These are phyloP conservation scores for Buathra laborator DNA, from an alignment of 2,888 invertebrate species.

Conservation along the genomic window DNA sequence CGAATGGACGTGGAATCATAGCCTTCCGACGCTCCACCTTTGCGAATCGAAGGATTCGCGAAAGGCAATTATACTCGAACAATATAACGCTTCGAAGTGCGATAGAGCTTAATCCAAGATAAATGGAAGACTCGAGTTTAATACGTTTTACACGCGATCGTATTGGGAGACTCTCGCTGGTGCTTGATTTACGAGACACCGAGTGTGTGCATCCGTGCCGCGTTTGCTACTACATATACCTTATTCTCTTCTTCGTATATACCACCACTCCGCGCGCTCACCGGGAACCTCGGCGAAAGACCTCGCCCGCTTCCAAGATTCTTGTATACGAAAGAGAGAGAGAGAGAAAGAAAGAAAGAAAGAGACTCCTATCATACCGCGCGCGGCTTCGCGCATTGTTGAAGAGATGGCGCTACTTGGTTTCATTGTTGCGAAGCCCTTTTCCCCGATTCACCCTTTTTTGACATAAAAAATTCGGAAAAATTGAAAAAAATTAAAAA, in stretches of 20 bases:
- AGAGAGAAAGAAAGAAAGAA: slow-evolving; percentile 23
- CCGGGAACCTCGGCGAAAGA: slow-evolving; percentile 26
- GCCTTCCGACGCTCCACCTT: slow-evolving; percentile 20
- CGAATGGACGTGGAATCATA: slow-evolving; percentile 10
- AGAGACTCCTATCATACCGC: slow-evolving; percentile 60
- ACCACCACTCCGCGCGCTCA: slow-evolving; percentile 22
- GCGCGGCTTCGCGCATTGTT: slow-evolving; percentile 67
- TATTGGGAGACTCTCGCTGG: slow-evolving; percentile 32
- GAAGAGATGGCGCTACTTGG: slow-evolving; percentile 81
- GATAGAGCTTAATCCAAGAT: slow-evolving; percentile 58
- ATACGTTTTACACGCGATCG: slow-evolving; percentile 69
- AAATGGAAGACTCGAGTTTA: slow-evolving; percentile 62
- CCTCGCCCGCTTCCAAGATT: slow-evolving; percentile 51
- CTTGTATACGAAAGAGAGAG: slow-evolving; percentile 40
- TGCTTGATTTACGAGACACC: slow-evolving; percentile 71
- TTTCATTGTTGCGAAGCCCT: slow-evolving; percentile 56
- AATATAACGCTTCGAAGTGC: neutral
- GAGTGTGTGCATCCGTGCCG: slow-evolving; percentile 63
- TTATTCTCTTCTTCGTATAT: slow-evolving; percentile 46
- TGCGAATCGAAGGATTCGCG: slow-evolving; percentile 35
- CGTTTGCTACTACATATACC: slow-evolving; percentile 32
- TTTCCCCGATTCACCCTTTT: slow-evolving; percentile 35
- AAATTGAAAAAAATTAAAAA: neutral
- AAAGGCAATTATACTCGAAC: slow-evolving; percentile 16
- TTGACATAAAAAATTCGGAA: neutral